Base-by-base conservation (phyloP, 2,888 invertebrate genomes). In the Hirtodrosophila cameraria region DNA sequence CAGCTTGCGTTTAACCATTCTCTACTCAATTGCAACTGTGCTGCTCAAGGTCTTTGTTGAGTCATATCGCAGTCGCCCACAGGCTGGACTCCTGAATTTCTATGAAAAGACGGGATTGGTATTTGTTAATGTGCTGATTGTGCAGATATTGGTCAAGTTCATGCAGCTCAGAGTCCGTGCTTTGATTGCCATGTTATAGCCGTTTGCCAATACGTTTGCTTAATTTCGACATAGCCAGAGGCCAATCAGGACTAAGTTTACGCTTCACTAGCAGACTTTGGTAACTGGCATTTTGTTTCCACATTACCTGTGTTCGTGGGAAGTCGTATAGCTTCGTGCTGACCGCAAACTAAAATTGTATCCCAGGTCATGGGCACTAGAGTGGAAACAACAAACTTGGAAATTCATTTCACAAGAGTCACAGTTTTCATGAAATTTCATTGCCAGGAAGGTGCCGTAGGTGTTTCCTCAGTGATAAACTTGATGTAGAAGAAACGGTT, bases 1-100 rank as follows among this genome's bases (percentile, higher is more conserved):
- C 12, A 95, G 95, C 88, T 95, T 95, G 0, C 92, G 96, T 89
- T 96, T 95, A 0, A 96, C 96, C 16, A 95, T 94, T 0, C 89
- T 96, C 3, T 96, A 96, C 82, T 95, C 95, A 0, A 93, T 96
- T 93, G 93, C 95, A 1, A 95, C 95, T 0, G 95, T 96, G 0
- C 93, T 95, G 33, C 92, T 95, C 28, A 95, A 95, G 90, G 95
- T 96, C 87, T 93, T 96, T 83, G 93, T 95, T 79, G 95, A 95
- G 75, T 95, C 95, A 0, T 92, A 93, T 79, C 91, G 94, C 53
- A 93, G 92, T 63, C 90, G 90, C 60, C 91, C 93, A 12, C 81
- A 93, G 0, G 92, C 93, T 1, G 91, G 92, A 20, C 90, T 87
- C 8, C 92, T 93, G 65, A 91, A 92, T 0, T 92, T 91, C 43